Evolutionary conservation across 2,113 vertebrate species (phyloP), one percentile per base, ranked within the genome.

Genomic region (Pituophis catenifer): DNA sequence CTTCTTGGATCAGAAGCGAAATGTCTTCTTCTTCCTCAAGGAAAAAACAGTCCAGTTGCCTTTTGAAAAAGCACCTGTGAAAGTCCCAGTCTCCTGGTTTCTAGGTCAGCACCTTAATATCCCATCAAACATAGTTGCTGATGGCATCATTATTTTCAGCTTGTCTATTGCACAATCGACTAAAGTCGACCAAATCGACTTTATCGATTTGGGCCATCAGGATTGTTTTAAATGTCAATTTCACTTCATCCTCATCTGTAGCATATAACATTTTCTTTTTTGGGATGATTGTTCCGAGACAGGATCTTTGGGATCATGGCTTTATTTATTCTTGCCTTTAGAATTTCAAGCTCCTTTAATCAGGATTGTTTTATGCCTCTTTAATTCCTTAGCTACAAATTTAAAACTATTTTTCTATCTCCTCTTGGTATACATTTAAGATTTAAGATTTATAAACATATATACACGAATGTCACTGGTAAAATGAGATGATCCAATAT

Each of bases 401-500:
- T 86, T 44, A 38, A 52, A 48, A 26, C 11, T n/a, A n/a, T 65
- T 65, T 65, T 13, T 13, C 62, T 65, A 65, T n/a, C 26, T 29
- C 11, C 13, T 65, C 26, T 65, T 65, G 4, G 62, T n/a, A 65
- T 65, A 65, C 26, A n/a, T 65, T 65, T 65, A n/a, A 65, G 26
- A 65, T 65, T 75, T 70, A 81, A 29, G 59, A 62, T 62, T 89
- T 65, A 89, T 54, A 70, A 89, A 24, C 29, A 53, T 90, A 93
- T 86, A 87, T 29, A 29, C n/a, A 54, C 38, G n/a, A 29, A 38
- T 33, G 70, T 81, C 38, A 33, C 10, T 81, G n/a, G 70, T 81
- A 52, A 65, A 44, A 29, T 90, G n/a, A 90, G 55, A 57, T 59
- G 92, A 93, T 86, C 33, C 89, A 89, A 38, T 90, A 86, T 89